These are phyloP conservation scores for Rhyacophila brunnea DNA, from an alignment of 1,140 invertebrate genomes.

Conservation along the genomic window DNA sequence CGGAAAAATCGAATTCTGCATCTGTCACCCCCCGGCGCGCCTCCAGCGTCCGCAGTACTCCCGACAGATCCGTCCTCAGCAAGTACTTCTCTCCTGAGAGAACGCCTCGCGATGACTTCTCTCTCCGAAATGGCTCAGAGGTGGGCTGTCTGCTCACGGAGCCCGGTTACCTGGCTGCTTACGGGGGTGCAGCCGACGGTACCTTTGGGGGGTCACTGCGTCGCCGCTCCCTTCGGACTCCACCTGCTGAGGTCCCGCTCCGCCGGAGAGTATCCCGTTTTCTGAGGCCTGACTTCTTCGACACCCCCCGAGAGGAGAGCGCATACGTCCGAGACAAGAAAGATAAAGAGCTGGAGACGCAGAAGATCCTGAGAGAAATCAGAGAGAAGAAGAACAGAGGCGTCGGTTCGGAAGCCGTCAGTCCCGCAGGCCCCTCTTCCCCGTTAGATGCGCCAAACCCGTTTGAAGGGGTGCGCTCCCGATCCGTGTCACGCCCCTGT, in stretches of 20 bases:
- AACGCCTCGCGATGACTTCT: slow-evolving; percentile 38
- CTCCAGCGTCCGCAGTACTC: slow-evolving; percentile 38
- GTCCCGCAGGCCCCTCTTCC: slow-evolving; percentile 37
- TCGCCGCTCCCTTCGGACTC: slow-evolving; percentile 45
- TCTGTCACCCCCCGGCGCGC: slow-evolving; percentile 23
- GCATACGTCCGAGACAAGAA: slow-evolving; percentile 69
- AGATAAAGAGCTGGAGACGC: slow-evolving; percentile 62
- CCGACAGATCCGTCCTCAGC: slow-evolving; percentile 57
- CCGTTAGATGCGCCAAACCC: slow-evolving; percentile 32
- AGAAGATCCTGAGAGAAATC: slow-evolving; percentile 64
- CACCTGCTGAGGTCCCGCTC: slow-evolving; percentile 46
- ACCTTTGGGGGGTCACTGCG: slow-evolving; percentile 39
- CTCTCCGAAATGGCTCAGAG: slow-evolving; percentile 31
- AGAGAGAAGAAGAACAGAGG: slow-evolving; percentile 58
- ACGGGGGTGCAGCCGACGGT: slow-evolving; percentile 39
- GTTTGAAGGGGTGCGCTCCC: slow-evolving; percentile 38
- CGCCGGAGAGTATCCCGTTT: slow-evolving; percentile 68
- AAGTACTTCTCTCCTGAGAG: slow-evolving; percentile 54
- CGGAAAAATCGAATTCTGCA: slow-evolving; percentile 15
- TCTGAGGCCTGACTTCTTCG: slow-evolving; percentile 75
- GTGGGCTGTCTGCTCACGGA: slow-evolving; percentile 43
- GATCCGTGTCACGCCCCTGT: slow-evolving; percentile 40
- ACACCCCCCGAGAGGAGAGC: slow-evolving; percentile 68
- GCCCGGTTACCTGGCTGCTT: slow-evolving; percentile 47
- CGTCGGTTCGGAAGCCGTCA: slow-evolving; percentile 38